A percentile compares a stretch with the other conserved stretches of the same genome.
Evolutionary conservation across 2,888 invertebrate genomes (phyloP).

Genomic region (Autographa pulchrina): DNA sequence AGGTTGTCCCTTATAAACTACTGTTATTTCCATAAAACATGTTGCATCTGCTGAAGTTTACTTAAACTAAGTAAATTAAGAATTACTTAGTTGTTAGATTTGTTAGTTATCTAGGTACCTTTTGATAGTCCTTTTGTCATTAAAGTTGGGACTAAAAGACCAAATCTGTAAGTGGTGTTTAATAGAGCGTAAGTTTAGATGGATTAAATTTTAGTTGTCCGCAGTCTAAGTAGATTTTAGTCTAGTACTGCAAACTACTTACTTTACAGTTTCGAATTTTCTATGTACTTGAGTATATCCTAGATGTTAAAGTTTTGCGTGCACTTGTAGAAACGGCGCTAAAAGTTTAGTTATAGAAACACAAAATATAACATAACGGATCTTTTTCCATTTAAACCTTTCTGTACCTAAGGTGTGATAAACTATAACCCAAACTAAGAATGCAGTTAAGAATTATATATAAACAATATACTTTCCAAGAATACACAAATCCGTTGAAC

Average conservation of each 20-base stretch:
- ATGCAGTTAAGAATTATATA: background rate
- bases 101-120: background rate
- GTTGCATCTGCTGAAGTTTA: background rate
- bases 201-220: background rate
- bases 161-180: background rate
- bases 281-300: background rate
- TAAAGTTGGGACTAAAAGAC: background rate
- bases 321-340: background rate
- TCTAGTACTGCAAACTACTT: no score
- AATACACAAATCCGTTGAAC: background rate
- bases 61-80: background rate
- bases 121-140: background rate
- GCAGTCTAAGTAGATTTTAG: background rate
- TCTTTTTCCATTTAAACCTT: no score
- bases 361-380: background rate
- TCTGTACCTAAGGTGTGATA: no score
- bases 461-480: background rate
- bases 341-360: background rate
- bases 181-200: background rate
- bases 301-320: background rate
- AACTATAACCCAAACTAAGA: no score
- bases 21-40: slow-evolving; percentile 11
- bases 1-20: slow-evolving; percentile 32
- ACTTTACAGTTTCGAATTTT: background rate
- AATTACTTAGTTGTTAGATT: background rate